phyloP scores from a whole-genome alignment of 2,888 invertebrate genomes.

The Rhamphomyia laevipes region DNA sequence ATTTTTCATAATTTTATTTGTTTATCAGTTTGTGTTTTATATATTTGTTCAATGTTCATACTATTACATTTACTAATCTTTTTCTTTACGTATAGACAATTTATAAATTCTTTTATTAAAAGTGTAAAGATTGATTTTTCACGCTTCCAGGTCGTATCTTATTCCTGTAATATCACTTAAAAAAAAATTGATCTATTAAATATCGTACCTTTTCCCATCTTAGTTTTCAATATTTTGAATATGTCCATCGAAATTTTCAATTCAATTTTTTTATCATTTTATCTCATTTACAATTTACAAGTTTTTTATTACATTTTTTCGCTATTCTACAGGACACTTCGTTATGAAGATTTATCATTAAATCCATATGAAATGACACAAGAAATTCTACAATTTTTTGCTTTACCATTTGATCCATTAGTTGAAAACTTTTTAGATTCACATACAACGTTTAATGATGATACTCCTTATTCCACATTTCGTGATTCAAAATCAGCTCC shows the following conservation, averaged over 20 bases:
- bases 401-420: constrained; percentile 53
- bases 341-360: constrained; percentile 75
- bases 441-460: constrained; percentile 68
- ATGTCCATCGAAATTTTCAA: too few species aligned
- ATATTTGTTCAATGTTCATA: too few species aligned
- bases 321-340: constrained; percentile 48
- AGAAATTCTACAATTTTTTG: constrained; percentile 63
- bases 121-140: too few species aligned
- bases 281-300: neutral
- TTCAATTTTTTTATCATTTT: neutral
- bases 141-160: too few species aligned
- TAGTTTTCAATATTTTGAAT: too few species aligned
- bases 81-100: neutral
- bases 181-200: too few species aligned
- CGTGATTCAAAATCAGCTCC: constrained; percentile 76
- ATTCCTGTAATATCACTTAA: too few species aligned
- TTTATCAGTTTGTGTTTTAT: too few species aligned
- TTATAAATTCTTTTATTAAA: too few species aligned
- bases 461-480: constrained; percentile 76
- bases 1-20: too few species aligned
- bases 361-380: constrained; percentile 57
- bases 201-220: too few species aligned
- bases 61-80: too few species aligned
- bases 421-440: constrained; percentile 65
- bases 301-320: neutral